Percentiles rank a stretch among this genome's conserved stretches.
phyloP scores from a whole-genome alignment of 2,797 vertebrate species.

The Manis pentadactyla region DNA sequence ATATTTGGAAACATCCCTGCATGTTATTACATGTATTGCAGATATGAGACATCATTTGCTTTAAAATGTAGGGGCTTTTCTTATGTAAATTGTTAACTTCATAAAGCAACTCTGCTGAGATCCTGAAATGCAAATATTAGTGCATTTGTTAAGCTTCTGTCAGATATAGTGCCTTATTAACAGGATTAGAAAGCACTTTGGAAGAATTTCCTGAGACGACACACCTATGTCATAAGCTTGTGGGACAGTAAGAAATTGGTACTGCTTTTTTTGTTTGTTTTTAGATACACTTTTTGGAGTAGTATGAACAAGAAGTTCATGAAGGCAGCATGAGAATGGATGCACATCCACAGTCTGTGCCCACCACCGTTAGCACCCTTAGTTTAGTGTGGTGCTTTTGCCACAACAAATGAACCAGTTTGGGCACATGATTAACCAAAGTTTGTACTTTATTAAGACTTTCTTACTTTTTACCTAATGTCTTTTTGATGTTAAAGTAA shows the following conservation, averaged over 20 bases:
- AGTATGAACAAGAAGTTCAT: not conserved
- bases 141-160: not conserved
- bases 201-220: not conserved
- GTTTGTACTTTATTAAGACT: not conserved
- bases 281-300: not conserved
- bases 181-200: not conserved
- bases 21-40: too few species aligned
- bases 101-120: not conserved
- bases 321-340: not conserved
- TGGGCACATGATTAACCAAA: too few species aligned
- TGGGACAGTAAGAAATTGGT: not conserved
- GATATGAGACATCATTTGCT: not conserved
- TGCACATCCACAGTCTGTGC: too few species aligned
- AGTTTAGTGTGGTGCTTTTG: accelerated
- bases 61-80: not conserved
- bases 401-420: not conserved
- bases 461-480: not conserved
- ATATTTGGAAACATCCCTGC: not conserved
- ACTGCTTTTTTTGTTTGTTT: not conserved
- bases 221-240: not conserved
- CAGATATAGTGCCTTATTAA: not conserved
- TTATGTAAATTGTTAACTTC: not conserved
- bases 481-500: not conserved
- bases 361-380: not conserved
- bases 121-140: not conserved